These are phyloP conservation scores for Cladopsammia gracilis DNA, from an alignment of 64 coral and sea anemone genomes.

Conservation along the genomic window DNA sequence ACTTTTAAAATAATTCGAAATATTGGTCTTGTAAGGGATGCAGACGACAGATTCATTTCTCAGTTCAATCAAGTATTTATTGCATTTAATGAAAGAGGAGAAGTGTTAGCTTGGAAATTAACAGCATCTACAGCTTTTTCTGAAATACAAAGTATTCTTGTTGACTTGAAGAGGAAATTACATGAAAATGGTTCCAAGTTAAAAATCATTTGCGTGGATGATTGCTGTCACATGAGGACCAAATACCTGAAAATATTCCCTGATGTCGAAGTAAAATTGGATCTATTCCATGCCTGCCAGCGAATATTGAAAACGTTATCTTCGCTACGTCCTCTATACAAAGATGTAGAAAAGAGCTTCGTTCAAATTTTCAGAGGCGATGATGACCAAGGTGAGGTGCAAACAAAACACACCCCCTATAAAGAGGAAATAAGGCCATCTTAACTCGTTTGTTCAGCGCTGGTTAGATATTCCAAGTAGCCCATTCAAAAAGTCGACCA, in stretches of 20 bases:
- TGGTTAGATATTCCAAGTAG: no score
- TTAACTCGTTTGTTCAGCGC: not conserved
- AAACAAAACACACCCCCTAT: not conserved
- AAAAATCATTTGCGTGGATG: not conserved
- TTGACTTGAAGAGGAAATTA: not conserved
- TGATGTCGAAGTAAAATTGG: slow-evolving; percentile 3
- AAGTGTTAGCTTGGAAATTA: slow-evolving; percentile 13
- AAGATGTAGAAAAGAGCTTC: not conserved
- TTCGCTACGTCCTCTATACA: not conserved
- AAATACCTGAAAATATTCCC: slow-evolving; percentile 3
- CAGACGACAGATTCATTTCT: slow-evolving; percentile 14
- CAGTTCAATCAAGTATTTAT: slow-evolving; percentile 34
- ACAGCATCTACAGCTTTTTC: slow-evolving; percentile 18
- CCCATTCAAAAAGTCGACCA: no score
- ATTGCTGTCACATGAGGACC: slow-evolving; percentile 16
- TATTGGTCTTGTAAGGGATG: not conserved
- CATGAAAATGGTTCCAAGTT: not conserved
- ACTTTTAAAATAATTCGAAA: slow-evolving; percentile 42
- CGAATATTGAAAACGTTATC: slow-evolving; percentile 31
- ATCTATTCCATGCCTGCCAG: slow-evolving; percentile 58
- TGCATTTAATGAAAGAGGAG: slow-evolving; percentile 20
- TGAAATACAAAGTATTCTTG: not conserved
- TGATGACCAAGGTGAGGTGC: not conserved
- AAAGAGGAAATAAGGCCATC: not conserved
- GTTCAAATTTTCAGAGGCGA: slow-evolving; percentile 27